Percentiles rank a stretch among this genome's conserved stretches.
Evolutionary conservation across 1,140 invertebrate species (phyloP).

Genomic region (Pseudomyrmex concolor): DNA sequence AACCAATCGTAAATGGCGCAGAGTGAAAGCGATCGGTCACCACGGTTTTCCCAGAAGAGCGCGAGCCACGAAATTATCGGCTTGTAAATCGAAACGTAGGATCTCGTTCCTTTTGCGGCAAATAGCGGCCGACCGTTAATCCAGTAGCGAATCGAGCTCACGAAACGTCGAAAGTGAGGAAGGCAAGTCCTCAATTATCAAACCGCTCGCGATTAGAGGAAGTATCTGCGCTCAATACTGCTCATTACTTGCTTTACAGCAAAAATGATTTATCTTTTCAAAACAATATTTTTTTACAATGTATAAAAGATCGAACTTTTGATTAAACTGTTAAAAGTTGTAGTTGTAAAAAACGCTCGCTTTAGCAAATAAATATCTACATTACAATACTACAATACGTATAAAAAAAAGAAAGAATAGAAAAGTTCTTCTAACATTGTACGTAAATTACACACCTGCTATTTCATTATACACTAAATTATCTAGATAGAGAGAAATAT

Average conservation of each 20-base stretch:
- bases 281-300: background rate
- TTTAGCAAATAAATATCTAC: background rate
- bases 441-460: background rate
- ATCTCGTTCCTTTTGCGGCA: slow-evolving; percentile 64
- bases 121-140: slow-evolving; percentile 21
- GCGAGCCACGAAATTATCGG: slow-evolving; percentile 73
- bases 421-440: slow-evolving; percentile 1
- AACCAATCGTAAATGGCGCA: slow-evolving; percentile 75
- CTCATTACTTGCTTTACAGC: background rate
- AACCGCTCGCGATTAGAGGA: slow-evolving; percentile 23
- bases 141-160: slow-evolving; percentile 31
- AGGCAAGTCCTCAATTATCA: slow-evolving; percentile 33
- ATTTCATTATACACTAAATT: background rate
- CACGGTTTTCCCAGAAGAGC: slow-evolving; percentile 77
- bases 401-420: background rate
- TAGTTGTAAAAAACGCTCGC: background rate
- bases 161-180: slow-evolving; percentile 28
- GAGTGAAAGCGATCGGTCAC: slow-evolving; percentile 77
- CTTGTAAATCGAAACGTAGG: slow-evolving; percentile 71
- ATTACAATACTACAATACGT: too few relatives aligned
- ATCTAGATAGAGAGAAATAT: background rate
- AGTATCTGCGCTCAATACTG: background rate
- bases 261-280: background rate
- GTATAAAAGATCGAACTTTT: background rate
- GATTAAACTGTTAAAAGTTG: background rate